Conservation (phyloP, 1,140 invertebrate species). For the Papilio helenus region DNA sequence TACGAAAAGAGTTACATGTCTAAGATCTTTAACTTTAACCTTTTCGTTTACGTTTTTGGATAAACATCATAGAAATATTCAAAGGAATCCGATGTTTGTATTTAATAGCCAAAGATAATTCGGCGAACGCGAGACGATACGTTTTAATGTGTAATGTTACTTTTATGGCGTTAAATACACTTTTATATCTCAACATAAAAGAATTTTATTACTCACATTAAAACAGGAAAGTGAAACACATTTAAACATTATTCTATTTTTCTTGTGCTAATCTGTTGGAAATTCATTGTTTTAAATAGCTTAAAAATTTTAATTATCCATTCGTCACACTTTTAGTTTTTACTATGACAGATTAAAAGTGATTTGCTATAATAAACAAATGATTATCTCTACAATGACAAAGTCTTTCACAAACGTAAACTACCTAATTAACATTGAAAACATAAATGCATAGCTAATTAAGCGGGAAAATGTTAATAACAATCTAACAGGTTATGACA, state of each 20-base stretch:
- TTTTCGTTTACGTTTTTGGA: no score
- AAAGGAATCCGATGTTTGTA: constrained; percentile 2
- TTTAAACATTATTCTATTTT: constrained; percentile 17
- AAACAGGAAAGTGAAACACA: constrained; percentile 7
- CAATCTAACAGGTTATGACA: neutral
- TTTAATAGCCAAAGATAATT: constrained; percentile 18
- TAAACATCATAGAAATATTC: neutral
- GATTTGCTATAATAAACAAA: no score
- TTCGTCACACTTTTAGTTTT: neutral
- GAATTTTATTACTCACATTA: constrained; percentile 5
- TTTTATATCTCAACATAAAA: constrained; percentile 21
- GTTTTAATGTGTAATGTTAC: constrained; percentile 21
- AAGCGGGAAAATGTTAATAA: neutral
- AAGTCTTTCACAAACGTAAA: neutral
- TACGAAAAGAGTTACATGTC: neutral
- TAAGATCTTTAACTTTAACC: no score
- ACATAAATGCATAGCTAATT: neutral
- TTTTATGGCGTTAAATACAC: constrained; percentile 23
- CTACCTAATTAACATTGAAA: neutral
- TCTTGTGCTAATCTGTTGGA: neutral
- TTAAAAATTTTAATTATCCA: neutral
- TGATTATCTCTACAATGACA: neutral
- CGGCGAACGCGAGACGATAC: constrained; percentile 2
- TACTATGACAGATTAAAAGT: no score
- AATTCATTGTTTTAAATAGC: neutral